A percentile compares a stretch with the other conserved stretches of the same genome.
Evolutionary conservation across 2,797 vertebrate genomes (phyloP).

Genomic region (Poecilia picta): DNA sequence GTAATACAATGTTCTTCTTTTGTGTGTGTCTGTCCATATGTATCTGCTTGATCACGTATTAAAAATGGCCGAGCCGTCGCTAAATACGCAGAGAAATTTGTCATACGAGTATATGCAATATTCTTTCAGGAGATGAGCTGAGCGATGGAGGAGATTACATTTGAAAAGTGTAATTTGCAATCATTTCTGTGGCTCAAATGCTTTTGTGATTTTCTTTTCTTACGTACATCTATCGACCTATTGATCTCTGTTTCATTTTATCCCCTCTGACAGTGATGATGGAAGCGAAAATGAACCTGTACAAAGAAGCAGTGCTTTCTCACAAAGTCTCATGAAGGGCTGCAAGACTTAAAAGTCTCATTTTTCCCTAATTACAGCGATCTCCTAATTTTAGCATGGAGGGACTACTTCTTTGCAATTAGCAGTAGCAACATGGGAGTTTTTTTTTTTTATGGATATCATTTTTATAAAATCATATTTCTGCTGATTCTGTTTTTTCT

Average conservation of each 20-base stretch:
- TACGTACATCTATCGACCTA: neutral
- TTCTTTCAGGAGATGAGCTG: neutral
- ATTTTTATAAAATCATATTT: neutral
- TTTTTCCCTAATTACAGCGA: neutral
- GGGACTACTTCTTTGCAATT: neutral
- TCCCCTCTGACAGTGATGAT: neutral
- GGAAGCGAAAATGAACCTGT: neutral
- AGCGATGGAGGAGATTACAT: neutral
- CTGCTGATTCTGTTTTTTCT: neutral
- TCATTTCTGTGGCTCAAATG: neutral
- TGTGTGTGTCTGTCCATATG: neutral
- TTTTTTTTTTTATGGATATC: neutral
- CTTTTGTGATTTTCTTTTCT: neutral
- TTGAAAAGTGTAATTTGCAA: neutral
- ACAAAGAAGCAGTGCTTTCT: neutral
- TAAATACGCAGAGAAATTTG: neutral
- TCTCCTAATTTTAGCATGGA: neutral
- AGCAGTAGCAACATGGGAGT: neutral
- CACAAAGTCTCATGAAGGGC: neutral
- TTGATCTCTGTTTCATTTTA: neutral
- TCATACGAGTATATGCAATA: neutral
- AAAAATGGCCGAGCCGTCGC: neutral
- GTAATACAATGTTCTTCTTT: slow-evolving; percentile 1
- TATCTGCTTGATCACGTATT: neutral
- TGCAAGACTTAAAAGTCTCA: neutral